These are phyloP conservation scores for Nymphicus hollandicus DNA, from an alignment of 2,113 vertebrate genomes.

Conservation along the genomic window DNA sequence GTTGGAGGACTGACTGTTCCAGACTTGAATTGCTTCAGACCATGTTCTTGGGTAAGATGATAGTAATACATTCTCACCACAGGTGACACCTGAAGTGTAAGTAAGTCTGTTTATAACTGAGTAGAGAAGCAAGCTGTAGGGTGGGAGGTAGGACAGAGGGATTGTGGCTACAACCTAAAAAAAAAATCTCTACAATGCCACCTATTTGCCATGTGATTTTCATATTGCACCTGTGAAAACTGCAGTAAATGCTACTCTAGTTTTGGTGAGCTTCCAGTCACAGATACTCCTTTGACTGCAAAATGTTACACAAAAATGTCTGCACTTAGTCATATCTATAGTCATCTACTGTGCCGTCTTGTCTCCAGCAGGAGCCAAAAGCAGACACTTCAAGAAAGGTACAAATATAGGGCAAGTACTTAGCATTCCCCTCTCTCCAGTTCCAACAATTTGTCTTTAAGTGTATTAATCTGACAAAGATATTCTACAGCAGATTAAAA, in stretches of 20 bases:
- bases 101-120: background rate
- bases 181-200: background rate
- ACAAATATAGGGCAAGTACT: background rate
- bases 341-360: background rate
- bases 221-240: background rate
- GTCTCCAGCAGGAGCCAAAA: background rate
- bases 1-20: background rate
- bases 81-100: constrained; percentile 14
- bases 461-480: background rate
- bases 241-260: background rate
- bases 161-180: background rate
- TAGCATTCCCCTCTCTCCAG: background rate
- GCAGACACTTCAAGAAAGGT: background rate
- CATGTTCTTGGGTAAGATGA: constrained; percentile 1
- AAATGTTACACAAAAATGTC: background rate
- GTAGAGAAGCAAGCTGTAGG: background rate
- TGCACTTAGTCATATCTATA: background rate
- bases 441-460: background rate
- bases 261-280: background rate
- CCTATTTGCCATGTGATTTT: background rate
- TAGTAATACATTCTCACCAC: constrained; percentile 17
- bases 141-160: background rate
- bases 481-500: background rate
- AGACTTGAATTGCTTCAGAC: constrained; percentile 28
- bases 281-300: background rate